Evolutionary conservation across 1,140 invertebrate genomes (phyloP).

Genomic region (Panulirus ornatus): DNA sequence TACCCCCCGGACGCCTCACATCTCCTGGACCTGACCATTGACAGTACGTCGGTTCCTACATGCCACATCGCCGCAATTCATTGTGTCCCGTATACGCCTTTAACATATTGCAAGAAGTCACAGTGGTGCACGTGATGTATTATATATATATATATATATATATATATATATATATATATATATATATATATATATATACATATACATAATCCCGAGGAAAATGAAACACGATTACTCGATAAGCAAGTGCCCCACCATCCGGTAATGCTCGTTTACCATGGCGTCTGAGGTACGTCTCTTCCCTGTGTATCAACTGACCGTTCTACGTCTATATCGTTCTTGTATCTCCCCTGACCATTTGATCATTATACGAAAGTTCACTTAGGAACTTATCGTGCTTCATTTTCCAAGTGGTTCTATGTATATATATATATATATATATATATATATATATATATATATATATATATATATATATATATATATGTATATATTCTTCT

Average conservation of each 20-base stretch:
- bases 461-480: slow-evolving; percentile 7
- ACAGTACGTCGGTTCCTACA: neutral
- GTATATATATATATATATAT: slow-evolving; percentile 14
- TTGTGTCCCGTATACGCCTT: no score
- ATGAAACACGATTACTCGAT: neutral
- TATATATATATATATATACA: slow-evolving; percentile 24
- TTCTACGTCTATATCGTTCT: no score
- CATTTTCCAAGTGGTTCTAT: no score
- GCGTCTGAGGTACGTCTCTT: neutral
- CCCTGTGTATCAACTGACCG: no score
- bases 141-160: neutral
- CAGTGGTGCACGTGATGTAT: no score
- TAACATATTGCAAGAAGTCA: neutral
- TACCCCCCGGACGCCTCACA: no score
- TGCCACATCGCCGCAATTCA: no score
- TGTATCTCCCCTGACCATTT: no score
- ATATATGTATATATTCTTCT: neutral
- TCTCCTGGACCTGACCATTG: neutral
- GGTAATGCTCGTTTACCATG: neutral
- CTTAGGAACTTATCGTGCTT: no score
- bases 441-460: slow-evolving; percentile 18
- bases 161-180: slow-evolving; percentile 14
- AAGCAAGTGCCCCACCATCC: neutral
- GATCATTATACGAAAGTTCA: no score
- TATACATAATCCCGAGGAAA: neutral